Conservation (phyloP, 2,888 invertebrate genomes). For the Calameuta filiformis region DNA sequence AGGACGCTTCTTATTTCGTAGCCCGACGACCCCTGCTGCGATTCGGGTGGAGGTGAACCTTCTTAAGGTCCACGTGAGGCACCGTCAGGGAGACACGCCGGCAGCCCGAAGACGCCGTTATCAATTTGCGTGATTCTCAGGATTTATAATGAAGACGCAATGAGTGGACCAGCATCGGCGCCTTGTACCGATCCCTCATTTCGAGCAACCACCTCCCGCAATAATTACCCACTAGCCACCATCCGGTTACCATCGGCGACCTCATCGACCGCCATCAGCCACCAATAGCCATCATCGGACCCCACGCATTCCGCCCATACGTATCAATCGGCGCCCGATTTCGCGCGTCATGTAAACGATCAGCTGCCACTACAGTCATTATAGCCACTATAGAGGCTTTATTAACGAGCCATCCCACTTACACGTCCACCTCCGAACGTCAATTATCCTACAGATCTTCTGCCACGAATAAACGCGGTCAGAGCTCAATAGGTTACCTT, state of each 20-base stretch:
- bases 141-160: constrained; percentile 62
- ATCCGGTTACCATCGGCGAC: background rate
- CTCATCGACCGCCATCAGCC: background rate
- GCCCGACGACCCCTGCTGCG: constrained; percentile 27
- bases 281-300: constrained; percentile 12
- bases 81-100: constrained; percentile 3
- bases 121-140: constrained; percentile 61
- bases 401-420: background rate
- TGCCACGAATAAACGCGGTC: background rate
- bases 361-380: background rate
- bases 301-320: constrained; percentile 24
- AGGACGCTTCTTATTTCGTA: constrained; percentile 41
- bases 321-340: constrained; percentile 31
- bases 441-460: background rate
- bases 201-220: background rate
- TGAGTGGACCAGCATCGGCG: constrained; percentile 40
- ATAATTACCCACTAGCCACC: background rate
- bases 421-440: background rate
- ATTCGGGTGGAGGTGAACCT: constrained; percentile 49
- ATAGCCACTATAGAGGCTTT: background rate
- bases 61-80: constrained; percentile 1
- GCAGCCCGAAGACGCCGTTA: constrained; percentile 50
- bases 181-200: constrained; percentile 6
- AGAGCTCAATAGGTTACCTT: background rate
- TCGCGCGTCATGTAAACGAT: constrained; percentile 23